A percentile compares a stretch with the other conserved stretches of the same genome.
Conservation (phyloP, 2,797 vertebrate genomes). For the Apodemus agrarius region DNA sequence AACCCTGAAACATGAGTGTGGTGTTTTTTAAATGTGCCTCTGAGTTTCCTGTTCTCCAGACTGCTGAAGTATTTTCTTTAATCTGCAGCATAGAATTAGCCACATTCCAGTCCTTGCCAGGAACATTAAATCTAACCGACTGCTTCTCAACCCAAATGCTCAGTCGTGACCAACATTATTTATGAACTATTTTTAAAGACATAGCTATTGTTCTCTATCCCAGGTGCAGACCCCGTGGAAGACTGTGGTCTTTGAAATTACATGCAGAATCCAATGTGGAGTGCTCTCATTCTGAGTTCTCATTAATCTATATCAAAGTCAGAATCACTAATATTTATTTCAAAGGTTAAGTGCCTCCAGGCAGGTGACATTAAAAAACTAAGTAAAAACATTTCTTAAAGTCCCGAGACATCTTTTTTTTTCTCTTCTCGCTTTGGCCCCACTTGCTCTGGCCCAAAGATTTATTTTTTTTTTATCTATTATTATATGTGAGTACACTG, state of each 20-base stretch:
- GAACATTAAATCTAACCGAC: conserved; percentile 26
- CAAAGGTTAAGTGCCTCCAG: background rate
- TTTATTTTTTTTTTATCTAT: no score
- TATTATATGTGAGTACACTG: no score
- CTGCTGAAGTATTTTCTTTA: background rate
- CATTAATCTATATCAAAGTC: background rate
- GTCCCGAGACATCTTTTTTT: no score
- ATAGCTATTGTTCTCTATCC: background rate
- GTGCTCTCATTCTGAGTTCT: background rate
- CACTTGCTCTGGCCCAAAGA: no score
- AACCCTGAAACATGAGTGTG: background rate
- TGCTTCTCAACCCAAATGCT: background rate
- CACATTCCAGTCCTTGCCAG: background rate
- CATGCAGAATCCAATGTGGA: background rate
- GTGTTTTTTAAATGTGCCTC: background rate
- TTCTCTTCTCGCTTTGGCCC: no score
- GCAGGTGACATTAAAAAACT: background rate
- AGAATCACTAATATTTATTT: background rate
- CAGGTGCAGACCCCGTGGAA: background rate
- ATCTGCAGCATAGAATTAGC: background rate
- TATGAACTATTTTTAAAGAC: conserved; percentile 1
- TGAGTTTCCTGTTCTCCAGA: background rate
- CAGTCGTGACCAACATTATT: conserved; percentile 22
- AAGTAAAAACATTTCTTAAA: background rate
- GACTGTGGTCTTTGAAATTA: background rate